Base-by-base conservation (phyloP, 2,888 invertebrate genomes). In the Seira musarum region DNA sequence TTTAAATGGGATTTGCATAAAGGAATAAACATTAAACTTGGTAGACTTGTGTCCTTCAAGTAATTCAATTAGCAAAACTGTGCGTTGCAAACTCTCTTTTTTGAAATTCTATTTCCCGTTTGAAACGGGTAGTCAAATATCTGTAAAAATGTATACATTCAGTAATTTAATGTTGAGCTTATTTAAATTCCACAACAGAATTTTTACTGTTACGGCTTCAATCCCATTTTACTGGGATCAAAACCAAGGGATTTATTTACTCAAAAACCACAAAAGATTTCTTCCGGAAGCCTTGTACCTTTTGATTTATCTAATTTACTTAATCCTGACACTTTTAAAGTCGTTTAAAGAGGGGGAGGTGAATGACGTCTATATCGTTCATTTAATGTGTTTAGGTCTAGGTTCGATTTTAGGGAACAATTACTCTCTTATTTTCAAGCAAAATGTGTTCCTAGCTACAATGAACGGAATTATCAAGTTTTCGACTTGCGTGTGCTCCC, bases 91-190 rank as follows among this genome's bases (percentile, higher is more conserved):
- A n/a, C n/a, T n/a, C n/a, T n/a, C n/a, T n/a, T n/a, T n/a, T n/a
- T n/a, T n/a, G n/a, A n/a, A n/a, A n/a, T n/a, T n/a, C n/a, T n/a
- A n/a, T n/a, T n/a, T n/a, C n/a, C n/a, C n/a, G n/a, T n/a, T n/a
- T n/a, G n/a, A n/a, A n/a, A n/a, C n/a, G n/a, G n/a, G n/a, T n/a
- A n/a, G n/a, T n/a, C n/a, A n/a, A n/a, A n/a, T n/a, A n/a, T n/a
- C n/a, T n/a, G n/a, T n/a, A n/a, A 49, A 49, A 3, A 73, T 73
- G 73, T 30, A 65, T n/a, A 30, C 5, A 13, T 73, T 65, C n/a
- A 73, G 73, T 30, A 49, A 73, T 49, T 65, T 73, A n/a, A 64
- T 73, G 73, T n/a, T 21, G 24, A 73, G 10, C 19, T 65, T n/a
- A 22, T 22, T 25, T 22, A 17, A 17, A 6, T 65, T 30, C 8